Conservation (phyloP, 2,797 vertebrate genomes). For the Numenius phaeopus region DNA sequence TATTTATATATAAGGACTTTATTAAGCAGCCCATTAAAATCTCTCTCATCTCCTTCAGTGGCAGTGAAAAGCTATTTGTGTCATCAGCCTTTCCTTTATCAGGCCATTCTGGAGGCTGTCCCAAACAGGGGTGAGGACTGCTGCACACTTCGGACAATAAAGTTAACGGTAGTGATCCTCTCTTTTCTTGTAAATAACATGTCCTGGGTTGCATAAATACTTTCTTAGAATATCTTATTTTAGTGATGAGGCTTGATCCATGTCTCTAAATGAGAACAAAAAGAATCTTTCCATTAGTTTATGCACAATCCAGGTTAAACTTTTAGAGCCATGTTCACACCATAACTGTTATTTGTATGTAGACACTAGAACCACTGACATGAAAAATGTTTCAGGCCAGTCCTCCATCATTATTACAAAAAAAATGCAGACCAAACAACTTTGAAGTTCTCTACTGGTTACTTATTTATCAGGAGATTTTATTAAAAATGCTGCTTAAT, state of each 20-base stretch:
- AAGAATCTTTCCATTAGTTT: not conserved
- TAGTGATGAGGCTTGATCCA: not conserved
- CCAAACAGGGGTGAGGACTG: not conserved
- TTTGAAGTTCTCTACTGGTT: not conserved
- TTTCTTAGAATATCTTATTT: not conserved
- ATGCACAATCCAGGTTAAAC: not conserved
- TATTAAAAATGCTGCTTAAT: not conserved
- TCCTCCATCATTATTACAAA: not conserved
- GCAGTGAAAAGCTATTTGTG: not conserved
- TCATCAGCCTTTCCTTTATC: not conserved
- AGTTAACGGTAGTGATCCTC: not conserved
- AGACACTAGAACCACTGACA: not conserved
- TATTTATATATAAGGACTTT: not conserved
- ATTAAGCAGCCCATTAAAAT: not conserved
- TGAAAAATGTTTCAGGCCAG: not conserved
- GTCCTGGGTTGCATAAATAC: not conserved
- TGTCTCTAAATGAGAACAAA: not conserved
- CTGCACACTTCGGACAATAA: not conserved
- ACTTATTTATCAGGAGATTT: not conserved
- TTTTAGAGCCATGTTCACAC: not conserved
- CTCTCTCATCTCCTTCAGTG: not conserved
- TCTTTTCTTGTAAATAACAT: not conserved
- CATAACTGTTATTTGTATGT: not conserved
- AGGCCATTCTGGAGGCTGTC: not conserved
- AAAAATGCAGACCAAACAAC: not conserved